phyloP scores from a whole-genome alignment of 1,140 invertebrate genomes.

The Drosophila willistoni region DNA sequence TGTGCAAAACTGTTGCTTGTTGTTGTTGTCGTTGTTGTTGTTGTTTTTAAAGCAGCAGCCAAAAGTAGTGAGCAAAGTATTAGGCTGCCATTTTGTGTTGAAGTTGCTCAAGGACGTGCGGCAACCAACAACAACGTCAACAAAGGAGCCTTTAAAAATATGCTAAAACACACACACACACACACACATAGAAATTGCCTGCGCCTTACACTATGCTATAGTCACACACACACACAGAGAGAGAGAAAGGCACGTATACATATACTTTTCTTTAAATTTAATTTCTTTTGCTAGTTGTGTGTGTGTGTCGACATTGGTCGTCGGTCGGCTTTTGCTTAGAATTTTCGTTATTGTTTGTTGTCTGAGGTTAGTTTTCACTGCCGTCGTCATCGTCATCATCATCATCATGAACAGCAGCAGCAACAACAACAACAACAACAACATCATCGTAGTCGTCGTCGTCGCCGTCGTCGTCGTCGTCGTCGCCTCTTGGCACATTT shows the following conservation, averaged over 20 bases:
- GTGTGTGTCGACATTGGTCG: constrained; percentile 41
- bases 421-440: constrained; percentile 22
- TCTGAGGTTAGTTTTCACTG: constrained; percentile 81
- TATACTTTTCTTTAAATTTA: constrained; percentile 72
- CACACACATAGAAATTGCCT: constrained; percentile 38
- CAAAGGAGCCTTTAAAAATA: constrained; percentile 27
- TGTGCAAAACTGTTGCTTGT: constrained; percentile 19
- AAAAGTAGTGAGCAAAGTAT: constrained; percentile 12
- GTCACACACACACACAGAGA: neutral
- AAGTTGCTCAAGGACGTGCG: constrained; percentile 74
- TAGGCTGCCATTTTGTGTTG: constrained; percentile 19
- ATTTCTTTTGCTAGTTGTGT: constrained; percentile 72
- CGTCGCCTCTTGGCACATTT: constrained; percentile 76
- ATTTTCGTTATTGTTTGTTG: constrained; percentile 81
- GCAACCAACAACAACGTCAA: neutral
- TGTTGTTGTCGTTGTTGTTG: too few relatives aligned
- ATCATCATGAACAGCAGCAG: constrained; percentile 9
- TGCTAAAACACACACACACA: constrained; percentile 43
- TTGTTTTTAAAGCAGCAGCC: constrained; percentile 48
- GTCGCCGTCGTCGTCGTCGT: constrained; percentile 5
- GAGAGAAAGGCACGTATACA: constrained; percentile 14
- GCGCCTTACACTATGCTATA: constrained; percentile 55
- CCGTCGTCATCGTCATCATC: constrained; percentile 38
- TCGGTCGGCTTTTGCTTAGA: constrained; percentile 67
- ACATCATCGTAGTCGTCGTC: constrained; percentile 8